Conservation (phyloP, 2,113 vertebrate genomes). For the Nestor notabilis region DNA sequence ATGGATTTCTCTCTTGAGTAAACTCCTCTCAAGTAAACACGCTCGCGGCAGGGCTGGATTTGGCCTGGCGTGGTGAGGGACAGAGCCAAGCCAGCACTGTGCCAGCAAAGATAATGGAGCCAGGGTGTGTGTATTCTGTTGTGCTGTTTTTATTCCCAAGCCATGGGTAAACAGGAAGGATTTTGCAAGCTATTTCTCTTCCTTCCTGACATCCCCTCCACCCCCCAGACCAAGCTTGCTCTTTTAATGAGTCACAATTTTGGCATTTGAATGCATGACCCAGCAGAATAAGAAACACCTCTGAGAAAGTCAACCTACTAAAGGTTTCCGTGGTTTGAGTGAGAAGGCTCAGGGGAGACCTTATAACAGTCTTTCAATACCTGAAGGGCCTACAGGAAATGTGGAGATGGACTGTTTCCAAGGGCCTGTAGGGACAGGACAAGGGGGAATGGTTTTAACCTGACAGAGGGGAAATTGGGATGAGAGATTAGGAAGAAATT, state of each 20-base stretch:
- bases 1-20: background rate
- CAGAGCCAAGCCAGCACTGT: background rate
- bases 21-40: background rate
- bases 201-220: background rate
- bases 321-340: background rate
- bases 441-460: background rate
- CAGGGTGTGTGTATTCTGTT: background rate
- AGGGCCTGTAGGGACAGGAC: background rate
- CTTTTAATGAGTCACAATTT: background rate
- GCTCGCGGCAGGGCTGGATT: background rate
- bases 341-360: background rate
- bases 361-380: background rate
- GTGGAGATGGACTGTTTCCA: background rate
- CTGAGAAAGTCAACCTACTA: background rate
- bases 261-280: background rate
- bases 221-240: background rate
- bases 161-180: constrained; percentile 24
- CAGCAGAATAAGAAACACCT: background rate
- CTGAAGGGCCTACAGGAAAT: background rate
- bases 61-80: background rate
- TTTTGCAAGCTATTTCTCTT: constrained; percentile 17
- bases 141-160: background rate
- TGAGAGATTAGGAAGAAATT: background rate
- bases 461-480: background rate
- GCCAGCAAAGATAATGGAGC: constrained; percentile 14